These are phyloP conservation scores for Hippopotamus amphibius DNA, from an alignment of 2,113 vertebrate genomes.

Conservation along the genomic window DNA sequence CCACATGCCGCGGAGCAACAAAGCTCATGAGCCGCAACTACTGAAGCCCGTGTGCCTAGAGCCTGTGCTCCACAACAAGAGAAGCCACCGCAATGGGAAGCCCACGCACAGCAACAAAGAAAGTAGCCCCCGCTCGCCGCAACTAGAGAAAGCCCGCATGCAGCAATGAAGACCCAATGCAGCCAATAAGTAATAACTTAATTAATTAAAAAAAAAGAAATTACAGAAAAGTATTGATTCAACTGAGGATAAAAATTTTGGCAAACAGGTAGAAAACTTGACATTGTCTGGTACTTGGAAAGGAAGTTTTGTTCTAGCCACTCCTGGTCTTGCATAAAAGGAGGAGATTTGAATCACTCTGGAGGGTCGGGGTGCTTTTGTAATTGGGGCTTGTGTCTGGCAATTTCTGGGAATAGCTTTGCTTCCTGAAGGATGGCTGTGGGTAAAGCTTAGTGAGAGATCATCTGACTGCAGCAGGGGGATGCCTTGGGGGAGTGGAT, in stretches of 20 bases:
- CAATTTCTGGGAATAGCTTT: not conserved
- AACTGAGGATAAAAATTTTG: not conserved
- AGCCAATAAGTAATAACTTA: no score
- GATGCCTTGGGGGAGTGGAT: not conserved
- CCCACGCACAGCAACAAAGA: no score
- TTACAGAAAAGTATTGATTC: not conserved
- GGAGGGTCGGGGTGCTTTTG: not conserved
- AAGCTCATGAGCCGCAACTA: no score
- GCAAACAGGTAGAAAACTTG: not conserved
- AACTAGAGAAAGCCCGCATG: no score
- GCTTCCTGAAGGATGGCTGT: not conserved
- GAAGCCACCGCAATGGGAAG: no score
- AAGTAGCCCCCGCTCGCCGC: no score
- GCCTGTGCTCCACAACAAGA: no score
- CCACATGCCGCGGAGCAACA: no score
- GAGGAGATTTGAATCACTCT: not conserved
- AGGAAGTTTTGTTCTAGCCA: not conserved
- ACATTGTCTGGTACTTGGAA: not conserved
- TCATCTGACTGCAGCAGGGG: not conserved
- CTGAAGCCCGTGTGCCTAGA: no score
- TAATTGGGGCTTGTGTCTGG: not conserved
- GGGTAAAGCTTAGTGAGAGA: not conserved
- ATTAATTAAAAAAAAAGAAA: not conserved
- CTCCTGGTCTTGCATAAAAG: not conserved
- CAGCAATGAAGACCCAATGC: no score